Evolutionary conservation across 2,888 invertebrate genomes (phyloP), one percentile per base, ranked within the genome.

Genomic region (Proisotoma minuta): DNA sequence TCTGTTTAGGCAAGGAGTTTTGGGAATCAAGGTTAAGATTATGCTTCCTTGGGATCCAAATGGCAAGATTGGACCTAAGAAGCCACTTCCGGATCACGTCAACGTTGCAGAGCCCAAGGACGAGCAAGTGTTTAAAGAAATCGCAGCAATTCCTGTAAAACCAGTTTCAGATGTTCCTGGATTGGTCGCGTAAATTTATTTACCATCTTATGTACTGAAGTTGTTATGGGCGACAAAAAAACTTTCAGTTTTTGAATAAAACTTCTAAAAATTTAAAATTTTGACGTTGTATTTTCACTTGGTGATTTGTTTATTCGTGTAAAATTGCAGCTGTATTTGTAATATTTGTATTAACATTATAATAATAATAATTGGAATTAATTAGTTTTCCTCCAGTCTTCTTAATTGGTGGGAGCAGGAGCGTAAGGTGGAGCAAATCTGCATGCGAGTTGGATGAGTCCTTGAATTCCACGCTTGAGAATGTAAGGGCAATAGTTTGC

Each of bases 41-140:
- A 99, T 99, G 99, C 86, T 99, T 81, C 97, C 97, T 47, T 96
- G 93, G 86, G 99, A 99, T 82, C 89, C 94, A 66, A 88, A 87
- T 78, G 98, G 98, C 80, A 97, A 98, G 83, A 91, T 87, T 76
- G 99, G 98, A 58, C 98, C 98, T 71, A 96, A 95, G 84, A 89
- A 89, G 79, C 97, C 97, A 3, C 85, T 99, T 77, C 99, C 99
- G 53, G 99, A 99, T 80, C 91, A 96, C 80, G 95, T 99, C 72
- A 87, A 88, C 75, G 97, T 99, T 74, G 89, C 91, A 63, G 97
- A 98, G 80, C 98, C 98, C 61, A 97, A 97, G 81, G 96, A 98
- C 76, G 98, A 98, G 39, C 52, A 22, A 5, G 5, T 5, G 5
- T 22, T 54, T 1, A 59, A 51, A 51, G 40, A 34, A 10, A 26